A percentile compares a stretch with the other conserved stretches of the same genome.
These are phyloP conservation scores for Scrobipalpa atriplicella DNA, from an alignment of 2,888 invertebrate genomes.

Conservation along the genomic window DNA sequence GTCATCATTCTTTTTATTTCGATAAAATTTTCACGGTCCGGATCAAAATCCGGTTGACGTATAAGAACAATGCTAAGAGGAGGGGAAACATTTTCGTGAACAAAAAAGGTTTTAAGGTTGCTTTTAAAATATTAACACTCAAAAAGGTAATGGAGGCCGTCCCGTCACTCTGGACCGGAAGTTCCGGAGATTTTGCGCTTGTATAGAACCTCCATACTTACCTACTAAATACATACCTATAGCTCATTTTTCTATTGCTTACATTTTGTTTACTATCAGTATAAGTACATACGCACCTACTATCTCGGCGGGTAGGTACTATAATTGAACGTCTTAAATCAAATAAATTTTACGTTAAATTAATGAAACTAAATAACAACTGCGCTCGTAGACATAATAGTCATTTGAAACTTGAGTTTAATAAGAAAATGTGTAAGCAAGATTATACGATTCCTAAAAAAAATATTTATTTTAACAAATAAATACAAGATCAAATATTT, in stretches of 20 bases:
- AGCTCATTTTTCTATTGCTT: no score
- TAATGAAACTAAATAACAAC: no score
- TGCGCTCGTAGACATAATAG: no score
- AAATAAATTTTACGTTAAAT: no score
- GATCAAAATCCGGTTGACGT: conserved; percentile 7
- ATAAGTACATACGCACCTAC: no score
- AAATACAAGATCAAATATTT: neutral
- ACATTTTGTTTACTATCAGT: no score
- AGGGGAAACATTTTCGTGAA: conserved; percentile 12
- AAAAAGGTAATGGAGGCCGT: neutral
- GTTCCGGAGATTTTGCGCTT: conserved; percentile 4
- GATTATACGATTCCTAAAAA: no score
- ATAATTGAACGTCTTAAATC: no score
- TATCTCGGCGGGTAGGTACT: no score
- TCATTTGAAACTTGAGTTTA: no score
- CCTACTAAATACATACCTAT: neutral
- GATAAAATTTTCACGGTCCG: neutral
- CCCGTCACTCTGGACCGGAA: conserved; percentile 13
- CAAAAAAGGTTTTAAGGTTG: conserved; percentile 13
- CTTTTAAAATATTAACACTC: conserved; percentile 26
- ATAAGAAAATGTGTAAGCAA: no score
- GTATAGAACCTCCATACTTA: neutral
- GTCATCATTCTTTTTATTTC: neutral
- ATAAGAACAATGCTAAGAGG: neutral
- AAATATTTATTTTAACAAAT: no score